Evolutionary conservation across 37 sponge, comb jelly and placozoan genomes (phyloP), one percentile per base, ranked within the genome.

Genomic region (Ianthella basta): DNA sequence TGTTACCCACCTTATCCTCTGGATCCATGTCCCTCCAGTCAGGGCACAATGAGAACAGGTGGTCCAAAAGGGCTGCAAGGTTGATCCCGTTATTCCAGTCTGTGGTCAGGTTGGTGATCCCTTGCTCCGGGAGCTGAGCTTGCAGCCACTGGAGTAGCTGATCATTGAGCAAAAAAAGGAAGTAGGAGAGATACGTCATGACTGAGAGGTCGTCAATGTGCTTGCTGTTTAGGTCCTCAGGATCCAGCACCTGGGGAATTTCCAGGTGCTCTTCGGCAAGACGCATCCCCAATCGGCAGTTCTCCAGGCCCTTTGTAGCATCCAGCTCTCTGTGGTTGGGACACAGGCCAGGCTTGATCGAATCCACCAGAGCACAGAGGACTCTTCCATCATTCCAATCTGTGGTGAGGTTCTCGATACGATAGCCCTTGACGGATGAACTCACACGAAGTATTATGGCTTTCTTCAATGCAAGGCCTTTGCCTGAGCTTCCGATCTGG

Each of bases 361-460:
- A 55, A 59, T 96, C 87, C 8, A 87, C 83, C 0, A 89, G 83
- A 24, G 87, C 95, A 79, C 94, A 96, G 25, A 96, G 55, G 15
- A 87, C 84, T 33, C 83, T 87, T 0, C 98, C 98, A 67, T 90
- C 88, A 50, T 97, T 97, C 98, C 98, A 97, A 79, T 92, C 83
- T 0, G 89, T 84, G 32, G 74, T 89, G 81, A 97, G 91, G 75
- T 97, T 97, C 36, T 83, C 41, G 30, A 93, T 86, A 15, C 63
- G 0, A 55, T 92, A 88, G 8, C 88, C 89, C 13, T 89, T 87
- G 6, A 97, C 90, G 55, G 88, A 44, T 33, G 89, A 63, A 69
- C 95, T 88, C 23, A 97, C 84, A 94, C 99, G 92, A 35, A 72
- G 81, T 34, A 97, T 61, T 92, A 99, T 93, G 25, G 91, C 94